Conservation (phyloP, 2,113 vertebrate species). For the Micromys minutus region DNA sequence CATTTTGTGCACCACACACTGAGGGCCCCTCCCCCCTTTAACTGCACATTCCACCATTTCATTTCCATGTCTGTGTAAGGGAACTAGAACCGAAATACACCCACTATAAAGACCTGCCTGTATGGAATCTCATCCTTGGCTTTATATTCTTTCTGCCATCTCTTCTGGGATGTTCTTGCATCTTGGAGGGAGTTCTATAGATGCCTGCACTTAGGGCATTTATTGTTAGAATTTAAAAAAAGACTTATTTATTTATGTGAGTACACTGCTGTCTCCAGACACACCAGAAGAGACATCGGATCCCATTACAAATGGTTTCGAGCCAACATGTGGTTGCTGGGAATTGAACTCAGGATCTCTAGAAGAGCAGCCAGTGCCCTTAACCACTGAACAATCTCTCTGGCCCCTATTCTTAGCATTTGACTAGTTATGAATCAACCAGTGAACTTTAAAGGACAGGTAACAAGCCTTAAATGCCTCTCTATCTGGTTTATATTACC, state of each 20-base stretch:
- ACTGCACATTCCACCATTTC: background rate
- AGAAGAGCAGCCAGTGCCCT: too few relatives aligned
- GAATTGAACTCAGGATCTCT: too few relatives aligned
- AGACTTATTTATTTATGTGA: too few relatives aligned
- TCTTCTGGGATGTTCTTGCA: background rate
- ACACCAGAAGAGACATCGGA: too few relatives aligned
- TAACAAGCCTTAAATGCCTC: accelerated
- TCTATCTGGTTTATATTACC: background rate
- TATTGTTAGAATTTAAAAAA: too few relatives aligned
- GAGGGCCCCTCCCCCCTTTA: background rate
- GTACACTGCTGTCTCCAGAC: too few relatives aligned
- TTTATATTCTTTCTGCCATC: background rate
- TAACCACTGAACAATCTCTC: too few relatives aligned
- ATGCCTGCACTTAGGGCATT: too few relatives aligned
- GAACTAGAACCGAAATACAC: background rate
- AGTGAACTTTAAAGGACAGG: background rate
- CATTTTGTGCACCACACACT: background rate
- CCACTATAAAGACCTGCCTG: background rate
- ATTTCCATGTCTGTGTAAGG: background rate
- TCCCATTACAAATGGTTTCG: too few relatives aligned
- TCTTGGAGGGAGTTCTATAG: background rate
- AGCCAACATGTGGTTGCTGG: too few relatives aligned
- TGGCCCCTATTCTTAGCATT: background rate
- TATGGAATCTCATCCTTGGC: background rate
- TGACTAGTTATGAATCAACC: background rate